Base-by-base conservation (phyloP, 2,888 invertebrate species). In the Carterocephalus palaemon region DNA sequence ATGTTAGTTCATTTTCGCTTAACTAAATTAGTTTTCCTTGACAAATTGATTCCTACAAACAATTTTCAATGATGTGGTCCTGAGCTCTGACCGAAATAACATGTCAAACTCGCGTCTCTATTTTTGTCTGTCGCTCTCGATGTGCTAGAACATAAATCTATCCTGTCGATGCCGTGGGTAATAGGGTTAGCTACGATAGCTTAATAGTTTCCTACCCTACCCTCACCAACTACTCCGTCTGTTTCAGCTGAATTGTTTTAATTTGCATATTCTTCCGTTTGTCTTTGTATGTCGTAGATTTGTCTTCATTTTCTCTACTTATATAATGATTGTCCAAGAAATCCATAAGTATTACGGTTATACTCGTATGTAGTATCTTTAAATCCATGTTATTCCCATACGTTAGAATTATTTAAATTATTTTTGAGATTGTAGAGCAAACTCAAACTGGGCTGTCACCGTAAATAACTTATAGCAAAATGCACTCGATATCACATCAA, bases 171-270 rank as follows among this genome's bases (percentile, higher is more conserved):
- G 70, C 64, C 63, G 66, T 69, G 65, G 59, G 64, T 75, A 71
- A 80, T 76, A 73, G 71, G 60, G 57, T 60, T 62, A 59, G 56
- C 62, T 70, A 63, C 67, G 84, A 84, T 82, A 82, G 76, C 65
- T 83, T 84, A 78, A 84, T 83, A 74, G 81, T 75, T 82, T 84
- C 81, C 82, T 75, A 67, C 70, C 62, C 54, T 57, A 54, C 54
- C 47, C 45, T n/a, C n/a, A n/a, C n/a, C 39, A 29, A 47, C 51
- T 48, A 48, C 54, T 52, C 47, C 51, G 49, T 48, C 59, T 57
- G 57, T 49, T 42, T 31, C 16, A 20, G 12, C 40, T 42, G 34
- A 50, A 46, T 53, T 29, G 41, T 46, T 49, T 39, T 12, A 17
- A 20, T 34, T 42, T n/a, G n/a, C n/a, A n/a, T n/a, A n/a, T n/a